A percentile compares a stretch with the other conserved stretches of the same genome.
Conservation (phyloP, 2,888 invertebrate genomes). For the Mythimna pallens region DNA sequence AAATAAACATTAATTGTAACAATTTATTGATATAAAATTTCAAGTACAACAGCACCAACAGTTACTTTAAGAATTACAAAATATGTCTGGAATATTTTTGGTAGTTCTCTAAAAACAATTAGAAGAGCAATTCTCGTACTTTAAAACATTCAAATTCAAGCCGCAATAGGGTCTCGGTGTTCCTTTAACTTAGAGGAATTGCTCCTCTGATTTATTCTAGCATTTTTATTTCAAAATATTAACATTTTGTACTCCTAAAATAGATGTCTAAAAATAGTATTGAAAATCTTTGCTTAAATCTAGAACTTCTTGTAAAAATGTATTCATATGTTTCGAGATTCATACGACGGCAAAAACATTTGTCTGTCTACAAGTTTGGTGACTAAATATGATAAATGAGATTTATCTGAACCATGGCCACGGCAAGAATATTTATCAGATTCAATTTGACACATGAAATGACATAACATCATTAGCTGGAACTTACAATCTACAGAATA, state of each 20-base stretch:
- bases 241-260: background rate
- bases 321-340: slow-evolving; percentile 40
- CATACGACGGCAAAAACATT: slow-evolving; percentile 12
- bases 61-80: slow-evolving; percentile 8
- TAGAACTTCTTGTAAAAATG: slow-evolving; percentile 6
- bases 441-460: background rate
- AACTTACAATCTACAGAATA: background rate
- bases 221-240: background rate
- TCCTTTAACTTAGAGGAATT: no score
- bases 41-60: slow-evolving; percentile 44
- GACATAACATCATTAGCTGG: no score
- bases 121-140: no score
- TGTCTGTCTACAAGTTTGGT: background rate
- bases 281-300: slow-evolving; percentile 9
- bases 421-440: background rate
- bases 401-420: slow-evolving; percentile 1
- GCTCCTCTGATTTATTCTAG: background rate
- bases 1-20: slow-evolving; percentile 1
- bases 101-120: background rate
- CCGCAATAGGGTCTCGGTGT: no score
- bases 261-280: slow-evolving; percentile 15
- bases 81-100: background rate
- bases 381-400: slow-evolving; percentile 6
- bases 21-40: slow-evolving; percentile 41
- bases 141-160: no score